These are phyloP conservation scores for Paedocypris sp. DNA, from an alignment of 2,113 vertebrate species.

Conservation along the genomic window DNA sequence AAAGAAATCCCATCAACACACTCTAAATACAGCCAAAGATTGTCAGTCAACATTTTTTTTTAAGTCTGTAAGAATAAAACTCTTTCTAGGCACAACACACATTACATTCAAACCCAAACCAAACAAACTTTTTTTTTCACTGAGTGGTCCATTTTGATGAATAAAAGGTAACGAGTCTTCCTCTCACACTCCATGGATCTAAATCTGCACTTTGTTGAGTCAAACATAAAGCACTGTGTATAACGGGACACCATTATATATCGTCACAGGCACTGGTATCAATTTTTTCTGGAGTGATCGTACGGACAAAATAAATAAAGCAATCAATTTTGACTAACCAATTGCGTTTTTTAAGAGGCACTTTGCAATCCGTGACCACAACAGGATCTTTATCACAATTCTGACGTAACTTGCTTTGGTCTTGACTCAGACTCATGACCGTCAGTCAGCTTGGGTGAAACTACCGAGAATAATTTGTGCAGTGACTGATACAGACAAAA, in stretches of 20 bases:
- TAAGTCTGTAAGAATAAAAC: constrained; percentile 40
- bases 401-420: constrained; percentile 9
- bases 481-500: constrained; percentile 5
- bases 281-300: neutral
- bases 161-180: constrained; percentile 22
- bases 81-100: constrained; percentile 27
- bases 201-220: neutral
- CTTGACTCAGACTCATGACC: constrained; percentile 39
- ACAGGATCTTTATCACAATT: constrained; percentile 11
- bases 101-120: constrained; percentile 43
- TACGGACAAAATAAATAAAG: neutral
- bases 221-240: neutral
- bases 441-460: constrained; percentile 41
- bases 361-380: constrained; percentile 8
- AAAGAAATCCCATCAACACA: constrained; percentile 37
- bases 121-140: constrained; percentile 40
- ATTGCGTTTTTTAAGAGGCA: neutral
- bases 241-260: too few species aligned
- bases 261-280: too few species aligned
- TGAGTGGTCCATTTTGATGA: constrained; percentile 31
- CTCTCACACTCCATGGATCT: neutral
- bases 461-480: constrained; percentile 11
- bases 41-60: constrained; percentile 61
- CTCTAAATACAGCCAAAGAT: constrained; percentile 50
- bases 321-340: neutral